Base-by-base conservation (phyloP, 1,140 invertebrate species). In the Argopecten irradians region DNA sequence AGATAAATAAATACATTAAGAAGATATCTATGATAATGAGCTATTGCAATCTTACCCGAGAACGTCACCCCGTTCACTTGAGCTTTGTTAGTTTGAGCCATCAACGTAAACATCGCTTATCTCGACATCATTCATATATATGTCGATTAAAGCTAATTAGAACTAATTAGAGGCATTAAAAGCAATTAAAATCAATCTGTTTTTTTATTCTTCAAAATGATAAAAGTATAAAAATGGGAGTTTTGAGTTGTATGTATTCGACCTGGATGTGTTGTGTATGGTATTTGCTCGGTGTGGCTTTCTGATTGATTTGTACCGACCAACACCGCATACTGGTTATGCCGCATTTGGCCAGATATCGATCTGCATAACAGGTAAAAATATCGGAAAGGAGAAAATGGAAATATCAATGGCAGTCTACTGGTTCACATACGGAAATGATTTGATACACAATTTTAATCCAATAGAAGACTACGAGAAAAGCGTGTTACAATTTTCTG, bases 391-490 rank as follows among this genome's bases (percentile, higher is more conserved):
- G 55, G 55, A 28, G 55, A 71, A 71, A 71, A 71, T 71, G 55
- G 55, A 71, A 71, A 71, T 71, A 71, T 71, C 55, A 71, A 71
- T 71, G 55, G 28, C 28, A 71, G 28, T 28, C 22, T 71, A 71
- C 55, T 71, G 55, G 55, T 71, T 71, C 55, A 71, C 55, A 71
- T n/a, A 71, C 55, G 55, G 55, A 71, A 46, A 71, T 71, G 55
- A 71, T 71, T 71, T n/a, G 55, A 71, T 71, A 71, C 55, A 71
- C 55, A 28, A 71, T 71, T 71, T 71, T 71, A 71, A 71, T 71
- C 55, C 55, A 71, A 71, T 71, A 71, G 55, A 71, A 16, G 22
- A 28, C 55, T 71, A 5, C 22, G 55, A 71, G 22, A 71, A 71
- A 71, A 71, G 22, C 19, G 28, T 71, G 55, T 71, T 71, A 71